Conservation (phyloP, 2,113 vertebrate species). For the Takifugu flavidus region DNA sequence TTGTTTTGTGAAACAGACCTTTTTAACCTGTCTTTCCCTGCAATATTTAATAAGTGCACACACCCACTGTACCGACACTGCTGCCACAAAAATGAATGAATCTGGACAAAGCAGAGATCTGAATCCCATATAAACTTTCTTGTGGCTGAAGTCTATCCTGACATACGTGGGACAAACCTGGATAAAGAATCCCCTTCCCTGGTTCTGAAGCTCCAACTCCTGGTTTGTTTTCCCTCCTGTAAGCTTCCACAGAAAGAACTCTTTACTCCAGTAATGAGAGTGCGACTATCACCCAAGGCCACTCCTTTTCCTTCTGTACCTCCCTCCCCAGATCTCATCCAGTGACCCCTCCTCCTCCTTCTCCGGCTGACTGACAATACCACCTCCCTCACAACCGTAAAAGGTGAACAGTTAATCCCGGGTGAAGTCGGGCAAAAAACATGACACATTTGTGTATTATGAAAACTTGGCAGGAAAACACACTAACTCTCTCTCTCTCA, state of each 20-base stretch:
- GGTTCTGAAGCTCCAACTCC: slow-evolving; percentile 43
- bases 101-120: slow-evolving; percentile 34
- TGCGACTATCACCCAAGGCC: slow-evolving; percentile 70
- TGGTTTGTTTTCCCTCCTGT: slow-evolving; percentile 61
- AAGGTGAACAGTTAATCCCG: slow-evolving; percentile 77
- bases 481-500: slow-evolving; percentile 13
- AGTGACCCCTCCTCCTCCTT: slow-evolving; percentile 58
- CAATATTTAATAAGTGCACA: slow-evolving; percentile 3
- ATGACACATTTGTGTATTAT: slow-evolving; percentile 65
- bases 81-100: slow-evolving; percentile 41
- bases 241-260: slow-evolving; percentile 61
- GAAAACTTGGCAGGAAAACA: slow-evolving; percentile 43
- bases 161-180: slow-evolving; percentile 59
- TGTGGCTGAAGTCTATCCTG: slow-evolving; percentile 21
- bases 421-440: slow-evolving; percentile 65
- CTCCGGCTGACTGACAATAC: slow-evolving; percentile 67
- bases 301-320: slow-evolving; percentile 75
- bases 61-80: slow-evolving; percentile 11
- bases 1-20: neutral
- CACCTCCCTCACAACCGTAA: slow-evolving; percentile 71
- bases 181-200: slow-evolving; percentile 31
- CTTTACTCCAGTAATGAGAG: slow-evolving; percentile 54
- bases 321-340: slow-evolving; percentile 44
- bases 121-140: slow-evolving; percentile 32
- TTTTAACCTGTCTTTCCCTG: neutral